Evolutionary conservation across 2,888 invertebrate genomes (phyloP), one percentile per base, ranked within the genome.

Genomic region (Lepas anatifera): DNA sequence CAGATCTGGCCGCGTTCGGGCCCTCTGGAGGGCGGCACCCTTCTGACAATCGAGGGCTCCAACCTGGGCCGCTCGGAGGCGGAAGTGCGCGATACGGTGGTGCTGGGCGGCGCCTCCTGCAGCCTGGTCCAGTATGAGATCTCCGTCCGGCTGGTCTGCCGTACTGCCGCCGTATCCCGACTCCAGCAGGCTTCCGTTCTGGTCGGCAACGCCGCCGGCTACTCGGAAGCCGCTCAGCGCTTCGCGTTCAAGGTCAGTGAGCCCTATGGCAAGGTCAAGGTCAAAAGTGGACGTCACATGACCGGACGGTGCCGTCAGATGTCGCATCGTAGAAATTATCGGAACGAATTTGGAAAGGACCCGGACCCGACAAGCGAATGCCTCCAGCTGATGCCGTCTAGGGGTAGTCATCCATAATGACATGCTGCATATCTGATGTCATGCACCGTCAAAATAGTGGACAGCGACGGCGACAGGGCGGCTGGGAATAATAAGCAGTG

Each of bases 41-140:
- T 93, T 71, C 89, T 99, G 0, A 95, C 95, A 18, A 96, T 99
- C 75, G 93, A 93, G 81, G 98, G 98, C 13, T 93, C 94, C 78
- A 98, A 99, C 83, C 85, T 99, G 69, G 98, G 98, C 0, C 84
- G 95, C 73, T 89, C 90, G 76, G 89, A 92, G 75, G 90, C 90
- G 77, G 97, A 98, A 81, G 94, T 98, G 0, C 86, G 87, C 73
- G 93, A 92, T 48, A 94, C 93, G 83, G 91, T 96, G 74, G 88
- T 88, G 63, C 92, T 97, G 77, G 97, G 95, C 1, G 88, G 90
- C 75, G 89, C 94, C 35, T 87, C 91, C 7, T 98, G 97, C 81
- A 86, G 87, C 71, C 85, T 96, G 70, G 88, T 91, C 7, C 89
- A 90, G 76, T 97, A 97, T 81, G 90, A 94, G 74, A 91, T 94